Conservation (phyloP, 1,140 invertebrate genomes). For the Bombus ignitus region DNA sequence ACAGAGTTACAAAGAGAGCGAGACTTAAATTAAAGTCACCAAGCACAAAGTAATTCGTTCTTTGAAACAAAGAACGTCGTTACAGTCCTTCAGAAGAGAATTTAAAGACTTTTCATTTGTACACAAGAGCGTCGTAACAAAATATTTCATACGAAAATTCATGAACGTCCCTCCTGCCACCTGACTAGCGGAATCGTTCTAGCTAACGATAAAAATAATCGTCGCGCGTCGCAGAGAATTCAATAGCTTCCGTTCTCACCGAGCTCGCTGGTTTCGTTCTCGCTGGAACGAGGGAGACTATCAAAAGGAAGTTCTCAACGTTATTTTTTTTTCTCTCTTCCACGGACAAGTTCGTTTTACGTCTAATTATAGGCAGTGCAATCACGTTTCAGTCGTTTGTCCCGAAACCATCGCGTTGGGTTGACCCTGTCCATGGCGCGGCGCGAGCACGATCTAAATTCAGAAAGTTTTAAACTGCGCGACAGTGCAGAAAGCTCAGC, state of each 20-base stretch:
- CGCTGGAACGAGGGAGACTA: background rate
- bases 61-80: conserved; percentile 17
- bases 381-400: conserved; percentile 31
- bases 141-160: background rate
- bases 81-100: background rate
- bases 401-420: no score
- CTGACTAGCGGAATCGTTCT: no score
- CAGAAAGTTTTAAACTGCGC: conserved; percentile 57
- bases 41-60: conserved; percentile 4
- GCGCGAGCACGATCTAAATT: conserved; percentile 23
- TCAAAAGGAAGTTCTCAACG: background rate
- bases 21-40: conserved; percentile 35
- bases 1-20: conserved; percentile 18
- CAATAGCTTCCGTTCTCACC: background rate
- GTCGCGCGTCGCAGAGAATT: background rate
- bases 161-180: background rate
- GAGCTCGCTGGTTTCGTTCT: no score
- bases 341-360: background rate
- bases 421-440: background rate
- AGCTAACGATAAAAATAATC: background rate
- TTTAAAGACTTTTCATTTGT: background rate
- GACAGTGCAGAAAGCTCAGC: background rate
- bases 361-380: conserved; percentile 44
- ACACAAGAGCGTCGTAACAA: background rate
- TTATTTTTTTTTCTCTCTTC: background rate